phyloP scores from a whole-genome alignment of 2,888 invertebrate genomes.

The Gari tellinella region DNA sequence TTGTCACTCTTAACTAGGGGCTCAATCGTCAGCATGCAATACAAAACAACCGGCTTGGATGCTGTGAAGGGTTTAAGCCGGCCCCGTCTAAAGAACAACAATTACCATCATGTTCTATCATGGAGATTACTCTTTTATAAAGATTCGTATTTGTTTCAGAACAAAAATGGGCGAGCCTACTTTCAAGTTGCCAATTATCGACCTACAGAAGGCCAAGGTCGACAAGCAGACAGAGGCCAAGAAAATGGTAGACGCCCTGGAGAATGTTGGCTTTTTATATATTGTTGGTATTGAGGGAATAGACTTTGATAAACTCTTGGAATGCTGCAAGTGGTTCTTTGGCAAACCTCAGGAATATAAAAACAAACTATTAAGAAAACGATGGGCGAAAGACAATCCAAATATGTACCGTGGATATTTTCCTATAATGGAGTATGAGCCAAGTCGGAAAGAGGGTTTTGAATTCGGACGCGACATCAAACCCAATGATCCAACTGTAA shows the following conservation, averaged over 20 bases:
- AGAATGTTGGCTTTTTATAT: conserved; percentile 69
- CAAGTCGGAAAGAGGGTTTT: conserved; percentile 72
- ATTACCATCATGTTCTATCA: no score
- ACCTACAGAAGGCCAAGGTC: conserved; percentile 59
- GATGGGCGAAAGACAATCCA: conserved; percentile 61
- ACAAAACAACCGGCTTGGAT: no score
- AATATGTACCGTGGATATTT: conserved; percentile 73
- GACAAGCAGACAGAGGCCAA: conserved; percentile 55
- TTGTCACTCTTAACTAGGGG: no score
- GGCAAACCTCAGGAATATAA: conserved; percentile 53
- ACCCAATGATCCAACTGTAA: conserved; percentile 56
- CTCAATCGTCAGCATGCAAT: no score
- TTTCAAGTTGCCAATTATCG: conserved; percentile 64
- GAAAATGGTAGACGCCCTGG: conserved; percentile 64
- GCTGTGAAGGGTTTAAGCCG: no score
- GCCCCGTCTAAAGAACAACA: no score
- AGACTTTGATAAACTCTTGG: conserved; percentile 60
- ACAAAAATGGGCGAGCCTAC: no score
- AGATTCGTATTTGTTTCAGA: no score
- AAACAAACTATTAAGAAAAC: conserved; percentile 50
- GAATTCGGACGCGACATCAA: conserved; percentile 64
- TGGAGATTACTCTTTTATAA: no score
- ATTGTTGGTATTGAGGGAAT: conserved; percentile 67
- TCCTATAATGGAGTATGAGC: conserved; percentile 63
- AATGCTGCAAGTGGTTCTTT: conserved; percentile 68